A percentile compares a stretch with the other conserved stretches of the same genome.
Evolutionary conservation across 2,113 vertebrate species (phyloP).

Genomic region (Paramormyrops kingsleyae): DNA sequence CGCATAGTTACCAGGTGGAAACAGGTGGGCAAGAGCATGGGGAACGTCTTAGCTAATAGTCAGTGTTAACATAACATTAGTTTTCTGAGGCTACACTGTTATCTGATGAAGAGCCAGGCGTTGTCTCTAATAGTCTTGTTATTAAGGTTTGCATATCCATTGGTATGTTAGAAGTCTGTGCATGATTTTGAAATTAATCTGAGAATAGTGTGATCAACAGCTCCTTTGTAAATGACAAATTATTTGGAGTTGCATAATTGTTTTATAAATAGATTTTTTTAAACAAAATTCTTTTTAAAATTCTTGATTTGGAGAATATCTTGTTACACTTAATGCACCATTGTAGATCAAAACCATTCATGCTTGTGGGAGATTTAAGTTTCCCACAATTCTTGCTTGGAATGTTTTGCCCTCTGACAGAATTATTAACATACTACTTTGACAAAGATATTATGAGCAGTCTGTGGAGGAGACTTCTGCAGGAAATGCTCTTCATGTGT

Average conservation of each 20-base stretch:
- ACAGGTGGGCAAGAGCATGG: not conserved
- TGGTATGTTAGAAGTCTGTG: not conserved
- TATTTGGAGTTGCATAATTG: not conserved
- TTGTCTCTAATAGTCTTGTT: not conserved
- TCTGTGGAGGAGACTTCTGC: too few species aligned
- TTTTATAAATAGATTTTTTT: not conserved
- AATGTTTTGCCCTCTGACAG: not conserved
- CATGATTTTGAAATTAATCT: not conserved
- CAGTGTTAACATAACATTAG: not conserved
- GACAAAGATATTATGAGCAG: not conserved
- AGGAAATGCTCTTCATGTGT: not conserved
- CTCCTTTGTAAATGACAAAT: not conserved
- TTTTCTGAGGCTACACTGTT: not conserved
- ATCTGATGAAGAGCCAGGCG: not conserved
- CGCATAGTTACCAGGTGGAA: not conserved
- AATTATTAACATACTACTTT: not conserved
- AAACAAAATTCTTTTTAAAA: not conserved
- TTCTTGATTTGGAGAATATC: not conserved
- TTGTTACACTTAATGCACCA: not conserved
- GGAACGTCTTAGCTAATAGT: not conserved
- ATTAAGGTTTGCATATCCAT: not conserved
- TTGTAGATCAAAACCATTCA: not conserved
- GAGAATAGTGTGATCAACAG: not conserved
- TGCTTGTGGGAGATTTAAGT: not conserved
- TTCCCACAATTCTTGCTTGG: not conserved